Conservation (phyloP, 1,140 invertebrate species). For the Akabosia matsudoensis region DNA sequence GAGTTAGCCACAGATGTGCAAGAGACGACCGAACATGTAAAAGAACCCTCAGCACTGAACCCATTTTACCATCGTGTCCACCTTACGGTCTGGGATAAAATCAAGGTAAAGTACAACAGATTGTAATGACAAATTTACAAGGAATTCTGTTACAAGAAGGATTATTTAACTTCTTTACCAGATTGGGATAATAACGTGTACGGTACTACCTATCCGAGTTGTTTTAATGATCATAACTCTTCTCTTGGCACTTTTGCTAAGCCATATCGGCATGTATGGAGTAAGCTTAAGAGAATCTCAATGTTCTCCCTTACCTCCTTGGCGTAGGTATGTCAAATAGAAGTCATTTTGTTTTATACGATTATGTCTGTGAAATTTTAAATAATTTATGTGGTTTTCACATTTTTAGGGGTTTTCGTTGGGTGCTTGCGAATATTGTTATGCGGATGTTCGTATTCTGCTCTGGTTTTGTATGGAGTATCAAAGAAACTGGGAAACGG, state of each 20-base stretch:
- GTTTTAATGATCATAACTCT: conserved; percentile 69
- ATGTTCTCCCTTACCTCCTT: conserved; percentile 69
- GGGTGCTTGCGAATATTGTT: conserved; percentile 60
- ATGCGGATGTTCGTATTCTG: conserved; percentile 72
- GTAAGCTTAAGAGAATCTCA: conserved; percentile 71
- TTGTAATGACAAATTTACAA: not conserved
- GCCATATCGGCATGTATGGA: conserved; percentile 72
- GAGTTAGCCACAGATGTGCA: too few species aligned
- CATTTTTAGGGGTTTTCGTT: conserved; percentile 56
- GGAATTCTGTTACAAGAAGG: not conserved
- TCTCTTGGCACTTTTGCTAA: conserved; percentile 74
- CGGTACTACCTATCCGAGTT: conserved; percentile 71
- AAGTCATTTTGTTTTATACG: not conserved
- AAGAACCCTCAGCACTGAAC: too few species aligned
- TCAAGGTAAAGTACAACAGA: too few species aligned
- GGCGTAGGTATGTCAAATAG: conserved; percentile 65
- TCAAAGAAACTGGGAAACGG: conserved; percentile 65
- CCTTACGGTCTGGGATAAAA: conserved; percentile 26
- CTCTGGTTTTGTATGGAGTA: conserved; percentile 71
- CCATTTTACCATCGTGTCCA: conserved; percentile 38
- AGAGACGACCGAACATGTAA: too few species aligned
- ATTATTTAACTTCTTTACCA: conserved; percentile 56
- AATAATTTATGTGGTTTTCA: not conserved
- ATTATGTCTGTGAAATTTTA: conserved; percentile 3
- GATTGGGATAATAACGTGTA: conserved; percentile 74